These are phyloP conservation scores for Origma solitaria DNA, from an alignment of 2,113 vertebrate genomes.

Conservation along the genomic window DNA sequence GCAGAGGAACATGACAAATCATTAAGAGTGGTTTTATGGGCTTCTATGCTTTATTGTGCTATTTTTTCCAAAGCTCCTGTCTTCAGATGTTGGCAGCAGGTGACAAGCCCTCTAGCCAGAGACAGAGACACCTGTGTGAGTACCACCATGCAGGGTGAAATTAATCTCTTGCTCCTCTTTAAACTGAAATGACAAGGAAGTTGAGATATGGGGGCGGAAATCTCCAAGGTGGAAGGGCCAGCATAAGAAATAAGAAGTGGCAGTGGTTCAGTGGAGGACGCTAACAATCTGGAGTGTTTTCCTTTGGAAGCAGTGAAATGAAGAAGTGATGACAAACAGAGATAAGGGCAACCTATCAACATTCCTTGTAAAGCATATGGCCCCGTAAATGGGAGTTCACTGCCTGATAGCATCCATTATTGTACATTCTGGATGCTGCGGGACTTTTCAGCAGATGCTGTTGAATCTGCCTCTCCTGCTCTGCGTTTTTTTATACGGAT, in stretches of 20 bases:
- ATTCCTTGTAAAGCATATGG: slow-evolving; percentile 47
- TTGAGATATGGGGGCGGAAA: neutral
- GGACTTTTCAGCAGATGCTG: slow-evolving; percentile 26
- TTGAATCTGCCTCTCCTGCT: neutral
- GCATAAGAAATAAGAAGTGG: neutral
- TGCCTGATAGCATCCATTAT: slow-evolving; percentile 11
- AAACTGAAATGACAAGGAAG: neutral
- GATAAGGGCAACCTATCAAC: slow-evolving; percentile 47
- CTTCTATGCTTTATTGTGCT: slow-evolving; percentile 26
- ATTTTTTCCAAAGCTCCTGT: neutral
- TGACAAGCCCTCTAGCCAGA: neutral
- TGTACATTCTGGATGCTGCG: neutral
- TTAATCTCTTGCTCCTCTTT: neutral
- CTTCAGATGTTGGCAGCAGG: slow-evolving; percentile 45
- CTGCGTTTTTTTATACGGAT: slow-evolving; percentile 7
- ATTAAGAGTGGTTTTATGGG: slow-evolving; percentile 21
- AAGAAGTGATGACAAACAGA: slow-evolving; percentile 54
- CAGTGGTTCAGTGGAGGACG: neutral
- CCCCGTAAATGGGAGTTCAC: slow-evolving; percentile 43
- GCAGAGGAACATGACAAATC: slow-evolving; percentile 30
- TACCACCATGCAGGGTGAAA: neutral
- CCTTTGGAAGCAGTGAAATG: slow-evolving; percentile 49
- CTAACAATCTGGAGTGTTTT: neutral
- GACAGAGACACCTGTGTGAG: neutral
- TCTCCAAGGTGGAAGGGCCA: neutral